Evolutionary conservation across 2,113 vertebrate genomes (phyloP).

Genomic region (Syngnathus typhle): DNA sequence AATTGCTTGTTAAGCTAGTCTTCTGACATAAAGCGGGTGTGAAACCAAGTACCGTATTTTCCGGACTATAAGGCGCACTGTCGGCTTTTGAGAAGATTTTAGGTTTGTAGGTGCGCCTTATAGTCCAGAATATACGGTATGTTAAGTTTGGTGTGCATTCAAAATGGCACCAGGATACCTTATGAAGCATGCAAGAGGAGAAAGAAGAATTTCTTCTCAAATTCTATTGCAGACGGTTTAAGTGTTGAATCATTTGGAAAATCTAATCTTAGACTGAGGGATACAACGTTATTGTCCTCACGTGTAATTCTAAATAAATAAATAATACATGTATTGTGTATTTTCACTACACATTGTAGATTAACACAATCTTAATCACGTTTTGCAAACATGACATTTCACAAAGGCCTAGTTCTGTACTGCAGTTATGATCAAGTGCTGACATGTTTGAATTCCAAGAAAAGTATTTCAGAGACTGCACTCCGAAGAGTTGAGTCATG

Average conservation of each 20-base stretch:
- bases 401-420: background rate
- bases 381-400: background rate
- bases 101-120: no score
- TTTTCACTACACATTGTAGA: background rate
- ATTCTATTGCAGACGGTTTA: background rate
- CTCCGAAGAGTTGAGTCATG: background rate
- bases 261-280: background rate
- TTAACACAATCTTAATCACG: background rate
- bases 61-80: no score
- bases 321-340: background rate
- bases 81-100: no score
- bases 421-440: background rate
- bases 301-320: background rate
- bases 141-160: no score
- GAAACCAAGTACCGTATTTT: no score
- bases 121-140: no score
- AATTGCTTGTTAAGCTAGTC: no score
- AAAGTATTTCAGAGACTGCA: background rate
- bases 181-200: background rate
- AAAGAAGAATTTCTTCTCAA: background rate
- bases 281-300: background rate
- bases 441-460: constrained; percentile 1
- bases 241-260: background rate
- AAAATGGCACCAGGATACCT: background rate
- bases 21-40: no score